Base-by-base conservation (phyloP, 2,113 vertebrate genomes). In the Climacteris rufus region DNA sequence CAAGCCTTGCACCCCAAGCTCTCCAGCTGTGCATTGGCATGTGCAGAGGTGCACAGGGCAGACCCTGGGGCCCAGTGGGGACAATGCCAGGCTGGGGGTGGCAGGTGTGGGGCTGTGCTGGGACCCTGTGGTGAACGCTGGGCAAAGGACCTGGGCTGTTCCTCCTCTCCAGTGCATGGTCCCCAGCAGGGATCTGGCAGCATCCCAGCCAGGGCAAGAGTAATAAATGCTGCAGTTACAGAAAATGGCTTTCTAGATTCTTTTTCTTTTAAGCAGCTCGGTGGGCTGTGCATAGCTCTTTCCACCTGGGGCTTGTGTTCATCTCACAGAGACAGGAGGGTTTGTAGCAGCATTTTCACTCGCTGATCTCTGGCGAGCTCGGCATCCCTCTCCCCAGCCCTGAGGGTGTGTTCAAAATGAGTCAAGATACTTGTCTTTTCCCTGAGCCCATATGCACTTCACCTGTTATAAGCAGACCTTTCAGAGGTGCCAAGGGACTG, bases 141-240 rank as follows among this genome's bases (percentile, higher is more conserved):
- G 47, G 17, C 52, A 35, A 40, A 39, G 37, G 3, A 31, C 35
- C 66, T 23, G 14, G 79, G 37, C 10, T 90, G 9, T 2, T 70
- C 49, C 24, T 77, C 39, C 33, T 63, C 28, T 45, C 2, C 0
- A 1, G 9, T 2, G 0, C 2, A 1, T 3, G 44, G 33, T 80
- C 19, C 12, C 63, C 85, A 72, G n/a, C 59, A 47, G 80, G 30
- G 23, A 35, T 27, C 42, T 45, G n/a, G 53, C 68, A 65, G 47
- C 61, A 44, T 57, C 33, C 20, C 52, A 8, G 9, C 17, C 39
- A 54, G 27, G 30, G 13, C 63, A 81, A 71, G 68, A 76, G 27
- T 42, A 64, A 66, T 83, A 66, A 80, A 78, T 70, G 44, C 33
- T 83, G 60, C 77, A 81, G n/a, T 56, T 85, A 70, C 83, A 65